Conservation (phyloP, 2,888 invertebrate genomes). For the Hydraecia micacea region DNA sequence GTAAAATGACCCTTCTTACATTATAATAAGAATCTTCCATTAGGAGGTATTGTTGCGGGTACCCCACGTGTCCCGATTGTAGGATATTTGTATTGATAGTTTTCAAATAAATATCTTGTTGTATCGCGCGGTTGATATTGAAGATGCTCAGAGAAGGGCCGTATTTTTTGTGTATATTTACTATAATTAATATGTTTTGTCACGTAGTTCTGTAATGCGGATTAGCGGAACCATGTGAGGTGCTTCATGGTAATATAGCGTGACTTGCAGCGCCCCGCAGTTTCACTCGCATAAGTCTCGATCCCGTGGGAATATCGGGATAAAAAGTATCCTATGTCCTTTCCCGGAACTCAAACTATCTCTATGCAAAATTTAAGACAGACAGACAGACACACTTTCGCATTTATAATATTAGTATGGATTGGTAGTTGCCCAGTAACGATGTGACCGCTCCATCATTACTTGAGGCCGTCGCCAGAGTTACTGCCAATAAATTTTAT, state of each 20-base stretch:
- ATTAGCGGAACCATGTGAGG: constrained; percentile 23
- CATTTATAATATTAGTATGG: too few species aligned
- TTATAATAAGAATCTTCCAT: constrained; percentile 52
- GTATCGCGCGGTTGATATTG: constrained; percentile 65
- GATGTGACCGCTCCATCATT: constrained; percentile 21
- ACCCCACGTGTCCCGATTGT: constrained; percentile 60
- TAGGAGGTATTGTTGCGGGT: constrained; percentile 46
- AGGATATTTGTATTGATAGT: constrained; percentile 68
- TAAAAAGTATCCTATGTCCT: too few species aligned
- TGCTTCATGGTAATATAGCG: constrained; percentile 10
- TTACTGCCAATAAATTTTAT: constrained; percentile 14
- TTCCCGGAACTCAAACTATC: too few species aligned
- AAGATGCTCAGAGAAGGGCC: constrained; percentile 59
- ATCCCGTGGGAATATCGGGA: too few species aligned
- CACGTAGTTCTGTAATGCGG: constrained; percentile 51
- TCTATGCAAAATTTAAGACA: too few species aligned
- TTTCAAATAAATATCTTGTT: constrained; percentile 67
- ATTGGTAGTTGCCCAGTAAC: constrained; percentile 22
- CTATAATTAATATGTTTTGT: constrained; percentile 51
- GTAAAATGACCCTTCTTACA: constrained; percentile 46
- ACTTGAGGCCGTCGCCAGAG: constrained; percentile 2
- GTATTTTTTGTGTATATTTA: constrained; percentile 51
- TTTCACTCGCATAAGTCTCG: too few species aligned
- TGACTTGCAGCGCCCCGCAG: neutral
- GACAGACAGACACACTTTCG: too few species aligned